Percentiles rank a stretch among this genome's conserved stretches.
Conservation (phyloP, 1,140 invertebrate species). For the Condylostylus longicornis region DNA sequence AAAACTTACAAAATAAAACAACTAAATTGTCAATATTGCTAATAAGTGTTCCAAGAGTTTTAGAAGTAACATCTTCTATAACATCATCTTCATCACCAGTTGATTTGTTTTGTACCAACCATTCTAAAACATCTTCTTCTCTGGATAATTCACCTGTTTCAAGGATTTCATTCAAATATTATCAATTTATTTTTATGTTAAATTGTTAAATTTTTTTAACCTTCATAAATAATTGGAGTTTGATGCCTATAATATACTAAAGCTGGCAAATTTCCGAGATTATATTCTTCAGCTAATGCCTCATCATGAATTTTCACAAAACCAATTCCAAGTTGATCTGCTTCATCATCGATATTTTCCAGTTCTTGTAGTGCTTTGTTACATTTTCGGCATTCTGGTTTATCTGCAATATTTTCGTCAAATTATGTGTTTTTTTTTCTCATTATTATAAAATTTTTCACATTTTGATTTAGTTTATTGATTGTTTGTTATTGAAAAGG, state of each 20-base stretch:
- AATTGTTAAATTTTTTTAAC: slow-evolving; percentile 35
- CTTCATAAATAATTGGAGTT: slow-evolving; percentile 88
- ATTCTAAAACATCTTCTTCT: slow-evolving; percentile 85
- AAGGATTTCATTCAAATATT: not conserved
- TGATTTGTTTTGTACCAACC: slow-evolving; percentile 82
- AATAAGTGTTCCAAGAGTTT: slow-evolving; percentile 74
- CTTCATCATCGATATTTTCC: slow-evolving; percentile 91
- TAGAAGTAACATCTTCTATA: slow-evolving; percentile 82
- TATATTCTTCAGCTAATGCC: slow-evolving; percentile 80
- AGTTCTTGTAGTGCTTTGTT: slow-evolving; percentile 75
- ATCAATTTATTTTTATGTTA: slow-evolving; percentile 4
- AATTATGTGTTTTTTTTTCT: no score
- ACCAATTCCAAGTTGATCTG: slow-evolving; percentile 85
- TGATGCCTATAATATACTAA: slow-evolving; percentile 87
- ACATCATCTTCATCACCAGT: slow-evolving; percentile 84
- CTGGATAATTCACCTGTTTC: slow-evolving; percentile 66
- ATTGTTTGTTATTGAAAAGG: no score
- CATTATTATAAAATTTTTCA: no score
- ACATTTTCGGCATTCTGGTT: slow-evolving; percentile 82
- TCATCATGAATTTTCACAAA: slow-evolving; percentile 92
- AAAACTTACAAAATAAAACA: slow-evolving; percentile 78
- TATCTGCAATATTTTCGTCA: no score
- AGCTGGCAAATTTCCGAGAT: slow-evolving; percentile 70
- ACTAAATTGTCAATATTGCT: slow-evolving; percentile 81
- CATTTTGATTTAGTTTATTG: no score